Base-by-base conservation (phyloP, 2,113 vertebrate genomes). In the Amblyopsis rosae region DNA sequence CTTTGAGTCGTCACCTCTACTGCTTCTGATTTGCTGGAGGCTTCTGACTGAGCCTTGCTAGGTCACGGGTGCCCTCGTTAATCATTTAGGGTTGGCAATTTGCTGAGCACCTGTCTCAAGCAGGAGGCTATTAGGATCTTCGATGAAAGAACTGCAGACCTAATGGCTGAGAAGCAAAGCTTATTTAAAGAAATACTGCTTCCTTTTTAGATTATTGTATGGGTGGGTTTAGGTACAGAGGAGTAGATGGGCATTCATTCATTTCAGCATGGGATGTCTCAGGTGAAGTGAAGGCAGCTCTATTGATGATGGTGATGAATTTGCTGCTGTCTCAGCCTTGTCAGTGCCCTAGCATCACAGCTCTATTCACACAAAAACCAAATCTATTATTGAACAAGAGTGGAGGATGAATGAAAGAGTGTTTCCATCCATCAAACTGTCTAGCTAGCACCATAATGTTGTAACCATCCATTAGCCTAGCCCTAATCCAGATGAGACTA, bases 21-120 rank as follows among this genome's bases (percentile, higher is more conserved):
- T 12, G 54, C 51, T 64, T 72, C 45, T 62, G 63, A 46, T 62
- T 72, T 53, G 19, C 41, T 48, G 66, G 33, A 60, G 19, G 8
- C 58, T 68, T 75, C 60, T 73, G 71, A 84, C 70, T 75, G 47
- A 61, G 62, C 57, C 59, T 45, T 64, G 69, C 49, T 32, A 61
- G 13, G 53, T 69, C 54, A 56, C 85, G 73, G 33, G 70, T 66
- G 10, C 54, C 56, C 59, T 85, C 78, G 66, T 89, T 83, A 86
- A 91, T 92, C 83, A 89, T 86, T 89, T 78, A 84, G 65, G 66
- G 73, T 72, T 80, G 73, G 79, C 72, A 86, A 86, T 88, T 85
- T 87, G 73, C 81, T 70, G 75, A 79, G 73, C 86, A 88, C 73
- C 84, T 89, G 87, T 86, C 80, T 74, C 35, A 80, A 77, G 72